Percentiles rank a stretch among this genome's conserved stretches.
These are phyloP conservation scores for Sebastes hubbsi DNA, from an alignment of 2,797 vertebrate genomes.

Conservation along the genomic window DNA sequence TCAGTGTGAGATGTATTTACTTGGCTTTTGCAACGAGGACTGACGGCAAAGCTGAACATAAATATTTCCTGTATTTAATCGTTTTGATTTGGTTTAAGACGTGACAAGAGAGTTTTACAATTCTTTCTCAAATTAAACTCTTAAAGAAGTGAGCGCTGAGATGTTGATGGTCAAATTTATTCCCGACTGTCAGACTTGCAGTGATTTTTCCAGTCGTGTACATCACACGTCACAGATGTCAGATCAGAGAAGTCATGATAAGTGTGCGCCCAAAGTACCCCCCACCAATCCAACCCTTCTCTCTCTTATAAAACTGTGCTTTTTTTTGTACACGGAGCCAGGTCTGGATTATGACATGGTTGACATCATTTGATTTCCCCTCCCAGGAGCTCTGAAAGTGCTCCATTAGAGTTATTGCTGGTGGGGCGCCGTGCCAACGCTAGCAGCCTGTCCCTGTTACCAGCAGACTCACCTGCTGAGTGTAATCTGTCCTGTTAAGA, in stretches of 20 bases:
- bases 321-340: conserved; percentile 32
- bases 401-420: conserved; percentile 77
- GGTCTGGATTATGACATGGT: conserved; percentile 70
- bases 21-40: not conserved
- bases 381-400: conserved; percentile 77
- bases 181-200: conserved; percentile 14
- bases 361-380: conserved; percentile 75
- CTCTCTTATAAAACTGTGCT: conserved; percentile 20
- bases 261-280: not conserved
- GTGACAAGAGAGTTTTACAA: not conserved
- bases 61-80: not conserved
- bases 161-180: conserved; percentile 7
- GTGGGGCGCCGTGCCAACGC: conserved; percentile 56
- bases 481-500: conserved; percentile 64
- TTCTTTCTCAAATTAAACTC: not conserved
- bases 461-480: conserved; percentile 77
- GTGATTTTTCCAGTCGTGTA: conserved; percentile 23
- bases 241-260: conserved; percentile 34
- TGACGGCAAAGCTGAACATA: not conserved
- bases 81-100: not conserved
- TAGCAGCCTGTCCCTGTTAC: conserved; percentile 63
- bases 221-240: conserved; percentile 47
- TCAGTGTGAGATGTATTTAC: conserved; percentile 1
- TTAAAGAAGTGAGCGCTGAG: not conserved
- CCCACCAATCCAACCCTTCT: not conserved